These are phyloP conservation scores for Benitochromis conjunctus DNA, from an alignment of 2,113 vertebrate species.

Conservation along the genomic window DNA sequence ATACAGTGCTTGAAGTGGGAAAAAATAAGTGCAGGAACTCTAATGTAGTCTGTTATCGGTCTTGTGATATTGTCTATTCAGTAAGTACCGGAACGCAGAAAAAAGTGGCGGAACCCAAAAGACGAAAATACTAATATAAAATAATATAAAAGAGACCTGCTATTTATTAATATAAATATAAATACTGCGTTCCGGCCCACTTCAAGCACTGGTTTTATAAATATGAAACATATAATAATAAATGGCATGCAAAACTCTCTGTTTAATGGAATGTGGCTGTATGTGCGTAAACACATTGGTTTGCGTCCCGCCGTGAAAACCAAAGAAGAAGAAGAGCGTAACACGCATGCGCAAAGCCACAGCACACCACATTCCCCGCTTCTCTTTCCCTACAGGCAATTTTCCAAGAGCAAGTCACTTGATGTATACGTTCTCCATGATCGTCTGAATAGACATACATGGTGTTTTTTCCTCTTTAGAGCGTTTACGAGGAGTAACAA, in stretches of 20 bases:
- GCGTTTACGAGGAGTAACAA: neutral
- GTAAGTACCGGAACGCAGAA: too few relatives aligned
- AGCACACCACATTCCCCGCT: constrained; percentile 73
- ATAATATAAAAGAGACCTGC: too few relatives aligned
- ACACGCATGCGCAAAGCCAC: constrained; percentile 58
- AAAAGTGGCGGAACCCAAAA: too few relatives aligned
- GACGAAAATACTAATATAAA: too few relatives aligned
- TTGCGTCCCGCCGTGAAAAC: neutral
- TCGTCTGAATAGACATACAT: neutral
- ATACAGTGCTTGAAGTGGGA: too few relatives aligned
- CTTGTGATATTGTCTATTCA: too few relatives aligned
- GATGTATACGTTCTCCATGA: neutral
- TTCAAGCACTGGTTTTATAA: too few relatives aligned
- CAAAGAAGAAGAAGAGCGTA: neutral
- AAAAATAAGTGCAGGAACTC: too few relatives aligned
- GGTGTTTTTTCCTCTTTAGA: accelerated
- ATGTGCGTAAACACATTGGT: neutral
- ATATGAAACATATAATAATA: neutral
- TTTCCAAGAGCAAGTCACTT: neutral
- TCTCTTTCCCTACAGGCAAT: constrained; percentile 26
- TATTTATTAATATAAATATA: too few relatives aligned
- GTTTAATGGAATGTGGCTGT: neutral
- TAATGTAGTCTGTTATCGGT: too few relatives aligned
- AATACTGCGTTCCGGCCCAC: too few relatives aligned
- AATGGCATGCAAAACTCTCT: neutral